These are phyloP conservation scores for Psammodynastes pulverulentus DNA, from an alignment of 2,113 vertebrate genomes.

Conservation along the genomic window DNA sequence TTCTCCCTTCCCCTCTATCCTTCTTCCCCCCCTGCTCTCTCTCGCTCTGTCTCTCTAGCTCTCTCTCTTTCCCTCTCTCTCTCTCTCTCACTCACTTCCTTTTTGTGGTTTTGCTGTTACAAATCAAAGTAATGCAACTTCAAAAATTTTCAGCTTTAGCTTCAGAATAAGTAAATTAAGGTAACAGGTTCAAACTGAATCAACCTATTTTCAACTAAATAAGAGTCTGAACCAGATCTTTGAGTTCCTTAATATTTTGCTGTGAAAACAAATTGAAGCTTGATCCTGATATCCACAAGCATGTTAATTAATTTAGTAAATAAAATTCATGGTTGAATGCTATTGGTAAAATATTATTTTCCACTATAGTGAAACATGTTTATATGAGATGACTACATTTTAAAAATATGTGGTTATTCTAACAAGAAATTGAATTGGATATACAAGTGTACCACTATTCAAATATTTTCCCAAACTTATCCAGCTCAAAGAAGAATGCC, in stretches of 20 bases:
- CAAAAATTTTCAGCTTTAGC: background rate
- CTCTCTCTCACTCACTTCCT: background rate
- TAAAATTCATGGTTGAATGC: conserved; percentile 38
- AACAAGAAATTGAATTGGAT: conserved; percentile 63
- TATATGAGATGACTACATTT: conserved; percentile 48
- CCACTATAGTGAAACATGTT: conserved; percentile 44
- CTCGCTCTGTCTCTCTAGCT: no score
- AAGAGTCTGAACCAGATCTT: background rate
- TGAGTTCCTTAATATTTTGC: conserved; percentile 16
- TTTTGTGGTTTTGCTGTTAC: background rate
- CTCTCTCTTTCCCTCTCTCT: no score
- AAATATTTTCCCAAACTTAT: conserved; percentile 67
- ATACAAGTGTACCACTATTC: conserved; percentile 56
- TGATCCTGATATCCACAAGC: conserved; percentile 46
- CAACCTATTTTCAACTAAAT: background rate
- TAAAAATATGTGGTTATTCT: conserved; percentile 43
- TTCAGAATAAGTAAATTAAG: background rate
- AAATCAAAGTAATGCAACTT: background rate
- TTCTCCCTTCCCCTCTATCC: no score
- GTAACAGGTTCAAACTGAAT: background rate
- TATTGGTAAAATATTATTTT: conserved; percentile 51
- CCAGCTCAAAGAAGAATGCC: conserved; percentile 64
- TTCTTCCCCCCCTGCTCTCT: no score
- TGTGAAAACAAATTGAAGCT: conserved; percentile 31
- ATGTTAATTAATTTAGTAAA: conserved; percentile 50